Percentiles rank a stretch among this genome's conserved stretches.
These are phyloP conservation scores for Autographa pulchrina DNA, from an alignment of 2,888 invertebrate species.

Conservation along the genomic window DNA sequence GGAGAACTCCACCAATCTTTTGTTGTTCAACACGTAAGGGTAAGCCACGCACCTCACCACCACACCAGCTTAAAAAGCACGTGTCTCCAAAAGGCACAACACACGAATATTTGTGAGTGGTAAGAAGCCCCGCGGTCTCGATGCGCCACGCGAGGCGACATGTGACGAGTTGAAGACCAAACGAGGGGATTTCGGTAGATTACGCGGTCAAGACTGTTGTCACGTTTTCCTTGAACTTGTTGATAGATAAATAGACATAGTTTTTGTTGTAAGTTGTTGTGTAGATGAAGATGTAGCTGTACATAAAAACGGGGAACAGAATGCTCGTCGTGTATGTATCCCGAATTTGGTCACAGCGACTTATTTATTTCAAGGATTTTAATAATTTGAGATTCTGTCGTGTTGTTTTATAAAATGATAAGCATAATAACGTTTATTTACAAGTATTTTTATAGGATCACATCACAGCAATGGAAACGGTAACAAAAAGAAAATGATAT, in stretches of 20 bases:
- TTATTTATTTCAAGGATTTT: too few species aligned
- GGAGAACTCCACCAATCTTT: not conserved
- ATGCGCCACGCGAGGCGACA: slow-evolving; percentile 25
- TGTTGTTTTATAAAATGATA: too few species aligned
- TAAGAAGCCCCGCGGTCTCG: slow-evolving; percentile 34
- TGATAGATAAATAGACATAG: not conserved
- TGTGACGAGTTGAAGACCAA: slow-evolving; percentile 20
- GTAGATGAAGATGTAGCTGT: not conserved
- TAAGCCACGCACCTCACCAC: not conserved
- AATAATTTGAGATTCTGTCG: too few species aligned
- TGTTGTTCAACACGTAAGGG: not conserved
- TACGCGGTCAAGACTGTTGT: slow-evolving; percentile 15
- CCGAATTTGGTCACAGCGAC: too few species aligned
- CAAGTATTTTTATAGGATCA: too few species aligned
- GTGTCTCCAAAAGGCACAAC: slow-evolving; percentile 18
- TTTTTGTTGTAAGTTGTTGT: not conserved
- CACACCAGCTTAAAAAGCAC: not conserved
- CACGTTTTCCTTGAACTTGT: slow-evolving; percentile 23
- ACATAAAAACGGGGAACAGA: too few species aligned
- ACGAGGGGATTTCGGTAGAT: slow-evolving; percentile 24
- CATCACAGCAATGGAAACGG: too few species aligned
- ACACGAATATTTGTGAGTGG: slow-evolving; percentile 33
- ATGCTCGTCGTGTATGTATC: too few species aligned
- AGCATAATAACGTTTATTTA: too few species aligned
- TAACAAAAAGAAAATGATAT: too few species aligned